Evolutionary conservation across 1,140 invertebrate species (phyloP), one percentile per base, ranked within the genome.

Genomic region (Asbolus verrucosus): DNA sequence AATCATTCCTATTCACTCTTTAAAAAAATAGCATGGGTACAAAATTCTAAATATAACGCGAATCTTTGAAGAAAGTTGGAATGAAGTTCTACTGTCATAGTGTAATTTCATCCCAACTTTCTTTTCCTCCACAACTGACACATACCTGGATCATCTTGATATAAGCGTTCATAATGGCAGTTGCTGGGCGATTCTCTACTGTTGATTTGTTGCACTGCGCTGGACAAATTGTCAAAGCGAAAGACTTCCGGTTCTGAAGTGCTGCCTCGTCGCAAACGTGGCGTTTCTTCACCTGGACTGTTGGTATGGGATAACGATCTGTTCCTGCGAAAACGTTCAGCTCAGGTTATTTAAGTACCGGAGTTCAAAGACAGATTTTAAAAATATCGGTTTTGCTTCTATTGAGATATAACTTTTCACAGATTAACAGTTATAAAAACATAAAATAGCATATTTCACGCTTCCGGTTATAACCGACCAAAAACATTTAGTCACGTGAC

Each of bases 121-220:
- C 9, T 30, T 4, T 30, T 30, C 27, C 27, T 30, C 4, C 4
- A n/a, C 33, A n/a, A 11, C 11, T 24, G 27, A 19, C 24, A 50
- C 33, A 14, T 16, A 62, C 60, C 65, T 67, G 65, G 65, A 46
- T 66, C 63, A 46, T 16, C 39, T 36, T 67, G 41, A 67, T 54
- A 67, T 38, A 67, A 67, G 21, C 41, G 30, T 38, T 67, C 65
- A 21, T 67, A 67, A 65, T 65, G 62, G 46, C 38, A 27, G 13
- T 38, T 65, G 11, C 11, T 27, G 15, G 39, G 16, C 1, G 46
- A 13, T 54, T 54, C 46, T n/a, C 19, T 13, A 30, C 24, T 62
- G n/a, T n/a, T n/a, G n/a, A 36, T 62, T 54, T 33, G 65, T 21
- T 54, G 65, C 21, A 46, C 30, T 15, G 39, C 38, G 31, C 16